Evolutionary conservation across 2,797 vertebrate species (phyloP), one percentile per base, ranked within the genome.

Genomic region (Ptychobarbus kaznakovi): DNA sequence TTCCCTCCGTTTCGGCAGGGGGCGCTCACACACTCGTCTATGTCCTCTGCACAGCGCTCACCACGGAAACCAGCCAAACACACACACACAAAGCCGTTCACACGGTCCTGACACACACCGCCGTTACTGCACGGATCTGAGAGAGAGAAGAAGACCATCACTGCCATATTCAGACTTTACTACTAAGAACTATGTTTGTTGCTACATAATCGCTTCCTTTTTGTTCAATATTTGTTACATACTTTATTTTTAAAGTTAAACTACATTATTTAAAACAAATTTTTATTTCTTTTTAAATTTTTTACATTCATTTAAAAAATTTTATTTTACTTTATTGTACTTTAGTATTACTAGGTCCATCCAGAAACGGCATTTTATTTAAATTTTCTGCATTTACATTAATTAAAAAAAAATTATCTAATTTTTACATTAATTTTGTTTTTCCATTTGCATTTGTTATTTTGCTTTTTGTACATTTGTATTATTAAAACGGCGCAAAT

Each of bases 71-170:
- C 98, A 0, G 95, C 94, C 89, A 95, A 93, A 93, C 98, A 99
- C 88, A 94, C 93, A 0, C 98, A 99, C 89, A 95, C 93, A 91
- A 98, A 98, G 0, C 90, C 63, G 78, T 97, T 92, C 58, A 97
- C 46, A 25, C 96, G 95, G 0, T 99, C 98, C 0, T 94, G 93
- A 90, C 98, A 99, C 92, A 96, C 93, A 68, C 97, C 98, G 0
- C 97, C 98, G 0, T 99, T 99, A 90, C 97, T 97, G 91, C 98
- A 99, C 0, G 98, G 98, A 88, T 98, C 98, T 99, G 83, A 66
- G 51, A 85, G 49, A 51, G 35, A 28, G 8, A 61, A 40, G 20
- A 46, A 22, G 4, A 25, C 20, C 53, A 16, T 81, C 68, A 69
- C 11, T 38, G 22, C 7, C 32, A 40, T 10, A 69, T 53, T 81